Evolutionary conservation across 53 echinoderm and acorn worm species (phyloP).

Genomic region (Paracentrotus lividus): DNA sequence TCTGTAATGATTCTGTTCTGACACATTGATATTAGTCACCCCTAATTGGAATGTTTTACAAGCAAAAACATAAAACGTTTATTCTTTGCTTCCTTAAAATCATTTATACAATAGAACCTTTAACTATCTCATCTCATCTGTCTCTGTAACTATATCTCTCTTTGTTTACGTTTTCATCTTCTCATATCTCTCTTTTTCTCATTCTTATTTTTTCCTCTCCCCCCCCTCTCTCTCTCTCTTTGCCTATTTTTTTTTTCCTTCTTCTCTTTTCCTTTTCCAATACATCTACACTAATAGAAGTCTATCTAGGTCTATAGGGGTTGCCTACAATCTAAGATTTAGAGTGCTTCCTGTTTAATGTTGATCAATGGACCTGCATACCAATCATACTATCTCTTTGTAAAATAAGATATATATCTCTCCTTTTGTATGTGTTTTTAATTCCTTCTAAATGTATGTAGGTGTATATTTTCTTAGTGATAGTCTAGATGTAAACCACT

Average conservation of each 20-base stretch:
- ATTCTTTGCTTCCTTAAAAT: no score
- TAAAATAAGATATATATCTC: background rate
- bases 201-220: background rate
- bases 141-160: background rate
- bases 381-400: slow-evolving; percentile 19
- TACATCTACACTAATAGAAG: background rate
- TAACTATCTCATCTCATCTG: background rate
- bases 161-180: no score
- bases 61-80: no score
- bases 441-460: background rate
- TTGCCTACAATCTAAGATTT: background rate
- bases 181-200: background rate
- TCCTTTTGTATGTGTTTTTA: background rate
- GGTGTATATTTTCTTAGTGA: slow-evolving; percentile 16
- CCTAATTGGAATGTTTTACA: no score
- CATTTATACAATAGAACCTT: no score
- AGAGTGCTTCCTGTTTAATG: slow-evolving; percentile 35
- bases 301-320: background rate
- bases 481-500: background rate
- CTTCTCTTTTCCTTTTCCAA: background rate
- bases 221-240: background rate
- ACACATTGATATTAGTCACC: no score
- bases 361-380: slow-evolving; percentile 12
- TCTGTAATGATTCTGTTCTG: no score
- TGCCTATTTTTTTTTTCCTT: background rate